Conservation (phyloP, 1,140 invertebrate genomes). For the Oreohelix idahoensis region DNA sequence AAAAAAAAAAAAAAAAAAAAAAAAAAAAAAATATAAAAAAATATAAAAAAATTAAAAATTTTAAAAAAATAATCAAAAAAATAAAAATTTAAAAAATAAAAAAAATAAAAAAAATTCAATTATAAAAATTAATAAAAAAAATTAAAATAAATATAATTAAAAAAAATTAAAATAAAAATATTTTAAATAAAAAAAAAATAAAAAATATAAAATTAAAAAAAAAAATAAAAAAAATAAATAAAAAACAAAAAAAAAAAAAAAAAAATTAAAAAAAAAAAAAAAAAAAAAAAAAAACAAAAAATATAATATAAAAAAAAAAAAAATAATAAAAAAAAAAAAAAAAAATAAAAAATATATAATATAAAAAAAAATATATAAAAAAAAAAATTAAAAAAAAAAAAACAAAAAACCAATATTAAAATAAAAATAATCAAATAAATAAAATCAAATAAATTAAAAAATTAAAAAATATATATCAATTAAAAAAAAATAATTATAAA, state of each 20-base stretch:
- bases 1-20: conserved; percentile 1
- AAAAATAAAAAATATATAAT: not conserved
- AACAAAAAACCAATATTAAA: not conserved
- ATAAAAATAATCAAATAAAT: not conserved
- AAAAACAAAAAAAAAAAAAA: no score
- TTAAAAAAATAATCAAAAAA: not conserved
- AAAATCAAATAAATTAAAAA: not conserved
- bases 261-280: no score
- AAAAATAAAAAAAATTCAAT: not conserved
- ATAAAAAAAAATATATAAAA: not conserved
- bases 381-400: not conserved
- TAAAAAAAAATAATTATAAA: not conserved
- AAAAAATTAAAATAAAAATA: not conserved
- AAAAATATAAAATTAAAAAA: not conserved
- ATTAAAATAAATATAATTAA: not conserved
- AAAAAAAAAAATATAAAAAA: conserved; percentile 3
- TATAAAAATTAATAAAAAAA: not conserved
- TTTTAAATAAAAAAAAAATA: not conserved
- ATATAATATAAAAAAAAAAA: no score
- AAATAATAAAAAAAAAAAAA: not conserved
- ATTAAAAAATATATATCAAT: not conserved
- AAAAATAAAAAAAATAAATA: not conserved
- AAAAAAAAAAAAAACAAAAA: no score
- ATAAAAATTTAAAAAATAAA: not conserved
- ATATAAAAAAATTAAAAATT: not conserved